A percentile compares a stretch with the other conserved stretches of the same genome.
phyloP scores from a whole-genome alignment of 2,113 vertebrate species.

The Phylloscopus whistleri region DNA sequence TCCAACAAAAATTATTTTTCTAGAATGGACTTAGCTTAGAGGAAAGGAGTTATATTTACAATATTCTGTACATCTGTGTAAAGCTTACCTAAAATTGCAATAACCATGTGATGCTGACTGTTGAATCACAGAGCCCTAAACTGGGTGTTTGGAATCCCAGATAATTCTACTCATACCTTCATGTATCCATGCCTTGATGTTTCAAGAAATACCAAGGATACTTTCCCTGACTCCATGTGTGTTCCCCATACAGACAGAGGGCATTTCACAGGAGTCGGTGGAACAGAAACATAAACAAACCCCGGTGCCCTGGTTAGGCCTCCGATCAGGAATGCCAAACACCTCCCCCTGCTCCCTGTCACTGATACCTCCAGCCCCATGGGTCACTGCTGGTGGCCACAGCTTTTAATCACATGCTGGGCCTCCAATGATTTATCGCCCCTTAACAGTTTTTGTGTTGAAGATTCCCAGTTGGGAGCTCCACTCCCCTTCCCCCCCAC shows the following conservation, averaged over 20 bases:
- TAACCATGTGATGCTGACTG: not conserved
- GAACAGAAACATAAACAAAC: constrained; percentile 72
- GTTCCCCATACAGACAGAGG: constrained; percentile 60
- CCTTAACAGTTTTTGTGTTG: constrained; percentile 47
- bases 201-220: constrained; percentile 53
- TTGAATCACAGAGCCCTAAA: not conserved
- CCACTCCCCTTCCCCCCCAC: not conserved
- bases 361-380: constrained; percentile 61
- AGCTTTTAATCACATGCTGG: constrained; percentile 56
- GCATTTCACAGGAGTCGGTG: constrained; percentile 62
- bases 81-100: not conserved
- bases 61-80: not conserved
- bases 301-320: not conserved
- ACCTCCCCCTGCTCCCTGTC: constrained; percentile 61
- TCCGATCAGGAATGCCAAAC: constrained; percentile 62
- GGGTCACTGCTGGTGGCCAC: constrained; percentile 63
- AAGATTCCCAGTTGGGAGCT: constrained; percentile 47
- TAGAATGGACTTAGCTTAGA: not conserved
- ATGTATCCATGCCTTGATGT: not conserved
- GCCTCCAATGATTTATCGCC: constrained; percentile 61
- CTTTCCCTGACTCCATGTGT: constrained; percentile 42
- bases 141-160: not conserved
- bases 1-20: not conserved
- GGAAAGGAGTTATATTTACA: not conserved
- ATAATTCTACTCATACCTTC: constrained; percentile 13